phyloP scores from a whole-genome alignment of 2,888 invertebrate genomes.

The Invenusta paracnida region DNA sequence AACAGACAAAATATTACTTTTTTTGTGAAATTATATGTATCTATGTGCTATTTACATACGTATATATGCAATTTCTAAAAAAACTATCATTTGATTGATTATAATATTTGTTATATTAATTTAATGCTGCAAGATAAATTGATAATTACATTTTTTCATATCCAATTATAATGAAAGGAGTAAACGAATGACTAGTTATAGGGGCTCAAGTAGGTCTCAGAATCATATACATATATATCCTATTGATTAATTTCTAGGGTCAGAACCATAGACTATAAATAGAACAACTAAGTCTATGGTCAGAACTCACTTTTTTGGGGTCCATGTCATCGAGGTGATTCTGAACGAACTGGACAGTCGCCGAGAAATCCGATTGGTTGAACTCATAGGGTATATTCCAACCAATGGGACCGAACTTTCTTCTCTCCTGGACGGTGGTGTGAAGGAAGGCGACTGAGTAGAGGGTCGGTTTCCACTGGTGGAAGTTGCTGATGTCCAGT shows the following conservation, averaged over 20 bases:
- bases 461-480: slow-evolving; percentile 86
- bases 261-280: too few species aligned
- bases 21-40: too few species aligned
- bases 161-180: background rate
- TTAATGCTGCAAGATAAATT: too few species aligned
- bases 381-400: slow-evolving; percentile 97
- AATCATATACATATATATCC: slow-evolving; percentile 22
- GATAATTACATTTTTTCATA: too few species aligned
- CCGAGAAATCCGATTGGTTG: slow-evolving; percentile 89
- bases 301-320: slow-evolving; percentile 64
- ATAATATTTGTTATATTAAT: too few species aligned
- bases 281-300: too few species aligned
- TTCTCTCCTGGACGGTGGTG: slow-evolving; percentile 85
- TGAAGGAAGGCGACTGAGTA: slow-evolving; percentile 91
- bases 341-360: slow-evolving; percentile 88
- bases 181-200: too few species aligned
- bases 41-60: too few species aligned
- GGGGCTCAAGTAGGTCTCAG: too few species aligned
- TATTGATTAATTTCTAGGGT: too few species aligned
- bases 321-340: slow-evolving; percentile 48
- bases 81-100: background rate
- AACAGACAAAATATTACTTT: too few species aligned
- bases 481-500: slow-evolving; percentile 75
- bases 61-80: too few species aligned
- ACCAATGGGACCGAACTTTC: slow-evolving; percentile 90